Base-by-base conservation (phyloP, 1,140 invertebrate species). In the Manduca sexta region DNA sequence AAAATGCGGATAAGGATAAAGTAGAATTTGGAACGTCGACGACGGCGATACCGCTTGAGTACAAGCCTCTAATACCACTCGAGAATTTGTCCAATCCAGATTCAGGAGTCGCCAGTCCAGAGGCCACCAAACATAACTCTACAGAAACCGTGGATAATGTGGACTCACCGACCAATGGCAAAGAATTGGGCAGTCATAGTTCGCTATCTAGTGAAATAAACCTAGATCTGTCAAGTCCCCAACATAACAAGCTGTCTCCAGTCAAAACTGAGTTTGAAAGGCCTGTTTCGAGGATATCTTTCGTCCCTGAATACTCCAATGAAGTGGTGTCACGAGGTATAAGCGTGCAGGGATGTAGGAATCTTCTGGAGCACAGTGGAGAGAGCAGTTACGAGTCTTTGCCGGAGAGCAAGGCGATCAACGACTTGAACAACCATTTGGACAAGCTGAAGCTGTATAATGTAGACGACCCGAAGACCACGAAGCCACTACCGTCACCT, bases 31-130 rank as follows among this genome's bases (percentile, higher is more conserved):
- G 63, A 11, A 72, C 70, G 0, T 74, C 73, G 0, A 70, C 75
- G 1, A 64, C 62, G 0, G 68, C 73, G 8, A 74, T 84, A 21
- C 71, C 82, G 0, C 53, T 86, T 1, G 76, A 82, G 11, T 84
- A 86, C 54, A 84, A 85, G 56, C 76, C 80, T 2, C 61, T 85
- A 2, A 60, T 70, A 16, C 61, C 68, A 1, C 47, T 79, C 4
- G 82, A 84, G 21, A 86, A 83, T 52, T 65, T 81, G 8, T 87
- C 84, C 2, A 87, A 86, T 38, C 86, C 86, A 0, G 88, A 89
- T 45, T 89, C 87, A 1, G 88, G 87, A 1, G 87, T 89, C 2
- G 88, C 88, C 4, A 89, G 88, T 64, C 88, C 88, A 0, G 86
- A 87, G 40, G 83, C 84, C 2, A 87, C 88, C 0, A 87, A 88